Percentiles rank a stretch among this genome's conserved stretches.
These are phyloP conservation scores for Todiramphus chloris DNA, from an alignment of 2,113 vertebrate species.

Conservation along the genomic window DNA sequence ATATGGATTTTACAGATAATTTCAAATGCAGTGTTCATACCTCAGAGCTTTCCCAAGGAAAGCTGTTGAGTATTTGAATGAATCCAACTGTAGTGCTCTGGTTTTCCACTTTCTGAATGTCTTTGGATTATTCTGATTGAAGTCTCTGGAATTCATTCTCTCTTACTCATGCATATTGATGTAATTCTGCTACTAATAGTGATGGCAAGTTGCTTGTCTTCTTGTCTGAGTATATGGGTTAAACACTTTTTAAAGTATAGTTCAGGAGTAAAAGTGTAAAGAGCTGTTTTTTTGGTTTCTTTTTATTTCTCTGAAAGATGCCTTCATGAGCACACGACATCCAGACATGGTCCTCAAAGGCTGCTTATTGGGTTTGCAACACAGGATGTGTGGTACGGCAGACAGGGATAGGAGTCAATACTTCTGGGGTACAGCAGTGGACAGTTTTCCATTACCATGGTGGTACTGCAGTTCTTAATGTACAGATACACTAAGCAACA, in stretches of 20 bases:
- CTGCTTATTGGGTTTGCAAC: not conserved
- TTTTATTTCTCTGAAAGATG: not conserved
- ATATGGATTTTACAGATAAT: not conserved
- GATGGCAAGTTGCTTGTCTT: not conserved
- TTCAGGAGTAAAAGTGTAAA: not conserved
- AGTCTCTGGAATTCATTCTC: conserved; percentile 4
- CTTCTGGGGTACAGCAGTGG: not conserved
- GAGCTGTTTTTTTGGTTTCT: not conserved
- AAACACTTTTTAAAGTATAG: not conserved
- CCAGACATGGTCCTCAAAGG: not conserved
- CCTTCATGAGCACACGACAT: not conserved
- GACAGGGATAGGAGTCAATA: not conserved
- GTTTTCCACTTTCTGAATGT: not conserved
- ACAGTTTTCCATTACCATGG: not conserved
- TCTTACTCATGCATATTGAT: not conserved
- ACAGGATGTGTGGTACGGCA: not conserved
- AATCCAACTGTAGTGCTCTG: not conserved
- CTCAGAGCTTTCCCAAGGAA: not conserved
- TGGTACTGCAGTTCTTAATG: not conserved
- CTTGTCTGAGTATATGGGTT: not conserved
- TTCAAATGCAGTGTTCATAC: not conserved
- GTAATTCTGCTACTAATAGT: not conserved
- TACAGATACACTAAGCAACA: not conserved
- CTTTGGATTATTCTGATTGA: conserved; percentile 14
- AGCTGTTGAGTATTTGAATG: not conserved